These are phyloP conservation scores for Coelopa frigida DNA, from an alignment of 1,140 invertebrate genomes.

Conservation along the genomic window DNA sequence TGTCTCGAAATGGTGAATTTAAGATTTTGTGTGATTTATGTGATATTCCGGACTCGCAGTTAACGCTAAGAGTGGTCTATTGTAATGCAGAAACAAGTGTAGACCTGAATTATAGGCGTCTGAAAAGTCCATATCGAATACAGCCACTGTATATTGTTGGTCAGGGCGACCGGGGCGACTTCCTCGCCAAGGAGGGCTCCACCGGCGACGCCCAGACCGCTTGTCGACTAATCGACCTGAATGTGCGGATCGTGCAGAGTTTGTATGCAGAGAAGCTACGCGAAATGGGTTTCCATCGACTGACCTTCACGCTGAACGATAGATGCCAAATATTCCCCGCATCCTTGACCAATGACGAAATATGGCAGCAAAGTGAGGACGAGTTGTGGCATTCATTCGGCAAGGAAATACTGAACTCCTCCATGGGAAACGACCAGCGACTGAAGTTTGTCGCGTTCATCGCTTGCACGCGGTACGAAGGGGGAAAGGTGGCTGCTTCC, in stretches of 20 bases:
- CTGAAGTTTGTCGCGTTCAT: conserved; percentile 85
- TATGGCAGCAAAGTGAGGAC: conserved; percentile 64
- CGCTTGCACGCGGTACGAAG: conserved; percentile 75
- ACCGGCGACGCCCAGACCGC: conserved; percentile 48
- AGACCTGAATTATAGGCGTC: conserved; percentile 1
- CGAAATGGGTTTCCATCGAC: conserved; percentile 64
- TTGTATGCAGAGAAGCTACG: conserved; percentile 82
- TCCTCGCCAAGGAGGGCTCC: conserved; percentile 65
- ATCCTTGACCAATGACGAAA: conserved; percentile 61
- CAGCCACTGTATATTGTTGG: conserved; percentile 70
- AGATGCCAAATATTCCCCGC: conserved; percentile 64
- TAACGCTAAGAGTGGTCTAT: conserved; percentile 1
- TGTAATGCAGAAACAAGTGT: background rate
- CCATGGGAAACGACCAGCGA: conserved; percentile 50
- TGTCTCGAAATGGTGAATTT: conserved; percentile 26
- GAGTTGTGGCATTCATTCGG: conserved; percentile 82
- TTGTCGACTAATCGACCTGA: conserved; percentile 66
- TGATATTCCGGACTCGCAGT: too few relatives aligned
- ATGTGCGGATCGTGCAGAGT: conserved; percentile 73
- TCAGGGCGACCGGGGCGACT: conserved; percentile 66
- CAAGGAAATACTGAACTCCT: conserved; percentile 62
- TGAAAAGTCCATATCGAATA: conserved; percentile 42
- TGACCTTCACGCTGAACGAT: conserved; percentile 68
- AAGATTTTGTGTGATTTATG: conserved; percentile 31
- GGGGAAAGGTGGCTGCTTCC: conserved; percentile 48